These are phyloP conservation scores for Mixornis gularis DNA, from an alignment of 2,113 vertebrate genomes.

Conservation along the genomic window DNA sequence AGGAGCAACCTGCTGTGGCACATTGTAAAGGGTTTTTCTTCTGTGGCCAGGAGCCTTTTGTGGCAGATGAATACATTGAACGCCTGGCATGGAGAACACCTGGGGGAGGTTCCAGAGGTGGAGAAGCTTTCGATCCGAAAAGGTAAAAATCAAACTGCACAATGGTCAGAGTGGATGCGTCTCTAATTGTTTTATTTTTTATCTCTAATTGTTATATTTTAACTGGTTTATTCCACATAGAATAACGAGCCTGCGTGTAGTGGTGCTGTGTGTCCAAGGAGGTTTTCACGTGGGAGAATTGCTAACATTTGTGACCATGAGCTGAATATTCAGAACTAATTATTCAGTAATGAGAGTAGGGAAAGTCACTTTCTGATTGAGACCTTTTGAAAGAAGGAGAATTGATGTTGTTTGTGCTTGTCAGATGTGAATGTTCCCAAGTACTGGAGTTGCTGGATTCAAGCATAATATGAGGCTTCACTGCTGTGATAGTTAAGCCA, in stretches of 20 bases:
- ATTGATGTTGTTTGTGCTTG: background rate
- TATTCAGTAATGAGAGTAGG: background rate
- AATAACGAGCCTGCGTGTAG: background rate
- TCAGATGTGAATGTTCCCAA: background rate
- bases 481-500: background rate
- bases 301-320: background rate
- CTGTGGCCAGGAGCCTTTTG: slow-evolving; percentile 90
- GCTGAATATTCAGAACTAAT: background rate
- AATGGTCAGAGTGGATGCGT: background rate
- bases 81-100: slow-evolving; percentile 96
- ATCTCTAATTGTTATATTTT: too few species aligned
- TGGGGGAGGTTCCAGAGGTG: slow-evolving; percentile 95
- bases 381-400: background rate
- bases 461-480: background rate
- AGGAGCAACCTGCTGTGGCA: background rate
- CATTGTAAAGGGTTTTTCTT: slow-evolving; percentile 52
- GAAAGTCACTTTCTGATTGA: background rate
- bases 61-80: slow-evolving; percentile 98
- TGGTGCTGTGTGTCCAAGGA: background rate
- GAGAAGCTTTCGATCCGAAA: slow-evolving; percentile 97
- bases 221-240: background rate
- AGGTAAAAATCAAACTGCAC: slow-evolving; percentile 77
- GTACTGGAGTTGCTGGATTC: background rate
- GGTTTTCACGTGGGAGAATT: background rate
- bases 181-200: background rate